Conservation (phyloP, 2,113 vertebrate genomes). For the Scartelaos histophorus region DNA sequence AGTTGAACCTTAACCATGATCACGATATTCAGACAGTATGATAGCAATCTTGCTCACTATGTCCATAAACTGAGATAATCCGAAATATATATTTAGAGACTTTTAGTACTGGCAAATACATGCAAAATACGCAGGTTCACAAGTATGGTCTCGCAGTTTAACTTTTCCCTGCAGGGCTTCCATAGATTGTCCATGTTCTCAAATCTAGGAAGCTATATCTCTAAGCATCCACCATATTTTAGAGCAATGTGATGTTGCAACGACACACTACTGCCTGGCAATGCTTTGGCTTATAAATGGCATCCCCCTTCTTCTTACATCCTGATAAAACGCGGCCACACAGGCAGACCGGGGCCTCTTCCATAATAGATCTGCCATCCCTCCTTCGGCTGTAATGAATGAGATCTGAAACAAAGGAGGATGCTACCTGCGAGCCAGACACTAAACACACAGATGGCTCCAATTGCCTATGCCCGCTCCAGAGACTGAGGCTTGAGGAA, state of each 20-base stretch:
- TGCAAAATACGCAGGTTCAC: not conserved
- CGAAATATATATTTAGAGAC: not conserved
- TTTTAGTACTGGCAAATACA: not conserved
- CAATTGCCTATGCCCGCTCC: constrained; percentile 67
- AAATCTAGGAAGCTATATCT: constrained; percentile 32
- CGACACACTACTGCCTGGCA: constrained; percentile 6
- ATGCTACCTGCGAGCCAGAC: constrained; percentile 75
- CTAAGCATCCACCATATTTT: constrained; percentile 5
- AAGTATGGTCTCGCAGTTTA: not conserved
- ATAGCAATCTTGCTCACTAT: no score
- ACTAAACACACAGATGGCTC: constrained; percentile 76
- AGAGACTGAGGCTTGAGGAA: constrained; percentile 50
- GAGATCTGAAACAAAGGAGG: constrained; percentile 76
- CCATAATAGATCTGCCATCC: constrained; percentile 73
- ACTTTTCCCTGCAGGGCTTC: not conserved
- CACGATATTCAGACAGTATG: no score
- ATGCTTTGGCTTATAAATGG: constrained; percentile 57
- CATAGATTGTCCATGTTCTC: not conserved
- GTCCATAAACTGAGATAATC: no score
- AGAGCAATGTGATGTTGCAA: constrained; percentile 19
- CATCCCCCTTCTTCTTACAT: constrained; percentile 61
- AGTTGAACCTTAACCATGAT: no score
- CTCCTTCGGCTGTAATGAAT: constrained; percentile 76
- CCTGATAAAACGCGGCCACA: constrained; percentile 72
- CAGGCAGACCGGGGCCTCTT: constrained; percentile 59